Base-by-base conservation (phyloP, 2,113 vertebrate species). In the Papio anubis region DNA sequence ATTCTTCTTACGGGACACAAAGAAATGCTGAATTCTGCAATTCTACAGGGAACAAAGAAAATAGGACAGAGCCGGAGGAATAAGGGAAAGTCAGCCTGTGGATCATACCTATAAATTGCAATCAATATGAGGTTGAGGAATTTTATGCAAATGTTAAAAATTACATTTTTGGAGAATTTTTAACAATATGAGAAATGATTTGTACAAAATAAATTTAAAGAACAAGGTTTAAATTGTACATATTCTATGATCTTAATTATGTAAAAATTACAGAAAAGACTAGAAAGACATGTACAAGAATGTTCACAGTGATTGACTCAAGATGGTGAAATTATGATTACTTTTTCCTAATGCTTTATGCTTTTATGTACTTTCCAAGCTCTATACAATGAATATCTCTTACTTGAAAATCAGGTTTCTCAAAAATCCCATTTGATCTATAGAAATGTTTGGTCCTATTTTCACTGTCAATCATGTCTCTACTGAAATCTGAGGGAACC, bases 141-240 rank as follows among this genome's bases (percentile, higher is more conserved):
- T 50, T 73, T 89, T 92, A 75, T 79, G 35, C 4, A 59, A 8
- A 20, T 45, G 66, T 48, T 68, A 91, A 91, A 94, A 88, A 72
- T 83, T 5, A 82, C 40, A 38, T 30, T 61, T 70, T 55, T 82
- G n/a, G 32, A 88, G 38, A 57, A 89, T 20, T 92, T 84, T 84
- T 90, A 30, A 85, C 70, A 45, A 45, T 90, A n/a, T 91, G 52
- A 88, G n/a, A 92, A 57, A 72, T 88, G 30, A 17, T 66, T 97
- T 68, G 45, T 84, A 27, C 18, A 87, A 95, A 91, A 35, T 85
- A 76, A 45, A 88, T 82, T 94, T 94, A 93, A 78, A 93, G 73
- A 76, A 12, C 16, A 52, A 73, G 45, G n/a, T 96, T 88, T 88
- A 48, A 90, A 70, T 85, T 72, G 4, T 80, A 40, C 32, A 90